A percentile compares a stretch with the other conserved stretches of the same genome.
Conservation (phyloP, 2,888 invertebrate species). For the Oeneis ivallda region DNA sequence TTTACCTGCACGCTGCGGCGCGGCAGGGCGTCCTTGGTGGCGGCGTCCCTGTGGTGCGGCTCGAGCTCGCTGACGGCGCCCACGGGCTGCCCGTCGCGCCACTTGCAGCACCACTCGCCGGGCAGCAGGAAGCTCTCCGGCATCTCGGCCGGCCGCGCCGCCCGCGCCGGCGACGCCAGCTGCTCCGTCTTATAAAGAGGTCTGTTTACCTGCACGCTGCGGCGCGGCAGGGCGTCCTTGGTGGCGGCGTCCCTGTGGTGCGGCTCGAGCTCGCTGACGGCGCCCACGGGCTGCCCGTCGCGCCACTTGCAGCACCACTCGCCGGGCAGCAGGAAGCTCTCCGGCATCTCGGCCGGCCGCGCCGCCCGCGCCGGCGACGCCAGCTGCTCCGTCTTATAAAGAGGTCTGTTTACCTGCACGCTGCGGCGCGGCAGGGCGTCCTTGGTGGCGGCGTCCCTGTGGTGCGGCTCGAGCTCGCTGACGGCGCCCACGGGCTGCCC, state of each 20-base stretch:
- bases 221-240: background rate
- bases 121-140: slow-evolving; percentile 8
- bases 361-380: no score
- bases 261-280: slow-evolving; percentile 55
- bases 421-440: background rate
- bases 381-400: no score
- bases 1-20: background rate
- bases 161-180: no score
- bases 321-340: background rate
- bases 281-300: background rate
- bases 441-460: background rate
- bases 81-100: background rate
- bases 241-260: background rate
- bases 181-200: no score
- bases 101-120: background rate
- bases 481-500: slow-evolving; percentile 84
- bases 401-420: background rate
- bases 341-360: background rate
- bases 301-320: background rate
- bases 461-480: background rate
- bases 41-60: background rate
- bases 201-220: background rate
- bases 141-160: background rate
- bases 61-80: background rate
- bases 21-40: background rate